Conservation (phyloP, 2,797 vertebrate species). For the Pogonophryne albipinna region DNA sequence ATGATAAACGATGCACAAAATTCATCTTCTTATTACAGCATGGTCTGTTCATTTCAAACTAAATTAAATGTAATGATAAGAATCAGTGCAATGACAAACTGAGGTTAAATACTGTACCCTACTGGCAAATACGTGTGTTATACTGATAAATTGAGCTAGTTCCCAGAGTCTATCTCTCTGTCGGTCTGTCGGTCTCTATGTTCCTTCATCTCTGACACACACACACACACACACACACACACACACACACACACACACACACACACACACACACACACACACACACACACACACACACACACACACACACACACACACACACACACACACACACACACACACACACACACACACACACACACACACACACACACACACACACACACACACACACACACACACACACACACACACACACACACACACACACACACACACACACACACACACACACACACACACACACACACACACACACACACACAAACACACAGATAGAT, state of each 20-base stretch:
- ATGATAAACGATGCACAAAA: constrained; percentile 62
- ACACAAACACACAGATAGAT: constrained; percentile 46
- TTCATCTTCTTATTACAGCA: constrained; percentile 54
- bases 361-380: no score
- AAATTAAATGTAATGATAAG: constrained; percentile 77
- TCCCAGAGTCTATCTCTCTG: constrained; percentile 60
- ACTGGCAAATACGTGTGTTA: constrained; percentile 75
- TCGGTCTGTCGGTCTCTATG: constrained; percentile 64
- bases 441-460: constrained; percentile 13
- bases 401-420: constrained; percentile 60
- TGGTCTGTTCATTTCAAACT: constrained; percentile 63
- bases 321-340: constrained; percentile 11
- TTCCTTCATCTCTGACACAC: constrained; percentile 50
- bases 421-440: constrained; percentile 48
- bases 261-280: constrained; percentile 47
- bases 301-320: constrained; percentile 48
- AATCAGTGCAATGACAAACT: constrained; percentile 79
- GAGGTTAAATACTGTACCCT: constrained; percentile 81
- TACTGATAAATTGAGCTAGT: constrained; percentile 74
- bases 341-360: no score
- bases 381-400: constrained; percentile 31
- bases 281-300: constrained; percentile 48
- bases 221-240: constrained; percentile 49
- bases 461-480: constrained; percentile 29
- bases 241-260: constrained; percentile 47